Evolutionary conservation across 2,888 invertebrate genomes (phyloP).

Genomic region (Mesorhabditis spiculigera): DNA sequence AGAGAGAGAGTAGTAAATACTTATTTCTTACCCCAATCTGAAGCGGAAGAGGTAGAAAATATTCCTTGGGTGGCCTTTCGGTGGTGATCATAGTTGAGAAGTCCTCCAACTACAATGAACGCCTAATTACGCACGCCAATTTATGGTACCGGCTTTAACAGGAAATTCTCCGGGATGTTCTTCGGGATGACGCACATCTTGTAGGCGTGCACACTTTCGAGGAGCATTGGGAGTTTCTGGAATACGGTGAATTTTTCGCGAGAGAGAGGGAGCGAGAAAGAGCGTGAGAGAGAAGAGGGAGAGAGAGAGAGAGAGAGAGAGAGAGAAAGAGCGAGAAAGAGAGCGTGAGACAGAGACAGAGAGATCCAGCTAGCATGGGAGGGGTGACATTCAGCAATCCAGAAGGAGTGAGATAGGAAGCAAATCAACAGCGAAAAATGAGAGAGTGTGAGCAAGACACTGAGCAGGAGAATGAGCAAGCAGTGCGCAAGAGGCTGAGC

Average conservation of each 20-base stretch:
- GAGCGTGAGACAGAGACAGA: no score
- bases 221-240: conserved; percentile 30
- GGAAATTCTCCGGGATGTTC: background rate
- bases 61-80: conserved; percentile 43
- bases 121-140: background rate
- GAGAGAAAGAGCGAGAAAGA: no score
- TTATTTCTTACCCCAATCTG: conserved; percentile 18
- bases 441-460: no score
- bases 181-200: conserved; percentile 41
- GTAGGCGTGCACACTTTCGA: conserved; percentile 37
- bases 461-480: no score
- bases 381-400: no score
- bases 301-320: no score
- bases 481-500: no score
- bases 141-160: background rate
- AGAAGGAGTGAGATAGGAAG: no score
- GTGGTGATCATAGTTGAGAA: conserved; percentile 46
- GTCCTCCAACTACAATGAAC: conserved; percentile 34
- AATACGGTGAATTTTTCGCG: background rate
- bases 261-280: no score
- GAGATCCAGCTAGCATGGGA: no score
- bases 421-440: no score
- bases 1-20: conserved; percentile 66
- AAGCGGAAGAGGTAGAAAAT: conserved; percentile 37
- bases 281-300: no score